Evolutionary conservation across 2,797 vertebrate genomes (phyloP).

Genomic region (Cossypha heuglini): DNA sequence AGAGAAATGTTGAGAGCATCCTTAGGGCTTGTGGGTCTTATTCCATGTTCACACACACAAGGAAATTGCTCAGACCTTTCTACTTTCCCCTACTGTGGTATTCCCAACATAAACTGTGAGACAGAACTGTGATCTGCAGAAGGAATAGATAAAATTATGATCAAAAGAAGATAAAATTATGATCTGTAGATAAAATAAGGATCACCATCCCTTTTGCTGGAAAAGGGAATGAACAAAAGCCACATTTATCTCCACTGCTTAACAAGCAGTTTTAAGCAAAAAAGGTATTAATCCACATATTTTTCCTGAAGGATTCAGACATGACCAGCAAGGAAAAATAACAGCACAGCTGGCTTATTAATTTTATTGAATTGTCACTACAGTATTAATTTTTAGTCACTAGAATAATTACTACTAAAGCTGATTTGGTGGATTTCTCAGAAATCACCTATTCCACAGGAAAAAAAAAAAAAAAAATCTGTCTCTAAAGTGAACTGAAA

Average conservation of each 20-base stretch:
- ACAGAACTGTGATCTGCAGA: background rate
- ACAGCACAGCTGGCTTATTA: background rate
- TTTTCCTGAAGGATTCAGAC: background rate
- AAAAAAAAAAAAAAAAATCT: background rate
- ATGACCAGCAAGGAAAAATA: background rate
- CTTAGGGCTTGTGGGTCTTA: background rate
- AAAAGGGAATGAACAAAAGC: background rate
- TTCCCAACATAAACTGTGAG: background rate
- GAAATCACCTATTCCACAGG: background rate
- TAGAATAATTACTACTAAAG: background rate
- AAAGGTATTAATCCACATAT: background rate
- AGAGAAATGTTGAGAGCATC: background rate
- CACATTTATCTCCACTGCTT: fast-evolving
- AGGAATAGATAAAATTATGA: background rate
- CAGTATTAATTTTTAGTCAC: background rate
- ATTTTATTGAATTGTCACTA: background rate
- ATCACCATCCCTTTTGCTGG: background rate
- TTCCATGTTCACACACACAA: background rate
- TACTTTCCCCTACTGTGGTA: background rate
- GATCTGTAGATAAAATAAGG: background rate
- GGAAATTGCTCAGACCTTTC: background rate
- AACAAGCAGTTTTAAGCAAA: background rate
- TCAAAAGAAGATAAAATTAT: background rate
- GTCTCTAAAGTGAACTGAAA: background rate
- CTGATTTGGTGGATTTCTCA: background rate